Conservation (phyloP, 2,113 vertebrate species). For the Myrmecophaga tridactyla region DNA sequence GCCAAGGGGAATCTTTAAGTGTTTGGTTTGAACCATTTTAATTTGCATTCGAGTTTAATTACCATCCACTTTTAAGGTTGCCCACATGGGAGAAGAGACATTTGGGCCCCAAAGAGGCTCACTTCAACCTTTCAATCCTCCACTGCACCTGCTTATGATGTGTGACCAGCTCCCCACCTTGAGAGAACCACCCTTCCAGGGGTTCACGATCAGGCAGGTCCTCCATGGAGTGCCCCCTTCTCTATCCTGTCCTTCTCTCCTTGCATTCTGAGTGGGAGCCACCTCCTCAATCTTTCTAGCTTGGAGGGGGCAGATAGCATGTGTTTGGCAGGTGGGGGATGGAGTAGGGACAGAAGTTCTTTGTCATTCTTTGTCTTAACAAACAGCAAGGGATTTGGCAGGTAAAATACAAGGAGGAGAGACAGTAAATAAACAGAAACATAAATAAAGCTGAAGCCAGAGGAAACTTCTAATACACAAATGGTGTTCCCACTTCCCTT, state of each 20-base stretch:
- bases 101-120: background rate
- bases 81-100: background rate
- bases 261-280: background rate
- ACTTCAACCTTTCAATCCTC: background rate
- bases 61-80: background rate
- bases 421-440: background rate
- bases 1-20: slow-evolving; percentile 29
- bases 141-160: too few relatives aligned
- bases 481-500: background rate
- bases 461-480: background rate
- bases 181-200: background rate
- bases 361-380: slow-evolving; percentile 19
- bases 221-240: too few relatives aligned
- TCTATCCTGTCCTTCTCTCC: background rate
- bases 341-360: background rate
- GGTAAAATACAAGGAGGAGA: background rate
- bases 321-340: background rate
- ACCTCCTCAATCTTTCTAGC: background rate
- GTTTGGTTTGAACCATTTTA: slow-evolving; percentile 58
- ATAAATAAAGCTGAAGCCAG: background rate
- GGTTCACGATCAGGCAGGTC: background rate
- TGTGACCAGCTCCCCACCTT: accelerated
- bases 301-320: background rate
- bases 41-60: slow-evolving; percentile 62
- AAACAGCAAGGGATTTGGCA: background rate